A percentile compares a stretch with the other conserved stretches of the same genome.
These are phyloP conservation scores for Sthenelais limicola DNA, from an alignment of 2,888 invertebrate genomes.

Conservation along the genomic window DNA sequence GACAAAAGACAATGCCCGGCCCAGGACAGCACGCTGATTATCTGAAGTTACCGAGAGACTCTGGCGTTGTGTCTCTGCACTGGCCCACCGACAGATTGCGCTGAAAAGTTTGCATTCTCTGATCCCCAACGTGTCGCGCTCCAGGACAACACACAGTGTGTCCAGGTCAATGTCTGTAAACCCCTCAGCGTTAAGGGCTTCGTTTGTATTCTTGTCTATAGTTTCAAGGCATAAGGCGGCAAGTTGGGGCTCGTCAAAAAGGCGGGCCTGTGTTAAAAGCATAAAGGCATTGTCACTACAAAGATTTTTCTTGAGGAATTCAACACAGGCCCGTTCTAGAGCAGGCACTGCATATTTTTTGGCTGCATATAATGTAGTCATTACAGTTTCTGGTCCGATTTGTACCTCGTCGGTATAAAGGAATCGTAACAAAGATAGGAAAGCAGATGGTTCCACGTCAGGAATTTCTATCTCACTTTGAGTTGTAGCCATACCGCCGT, in stretches of 20 bases:
- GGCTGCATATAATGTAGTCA: constrained; percentile 88
- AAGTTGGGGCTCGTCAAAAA: constrained; percentile 87
- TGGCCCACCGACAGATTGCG: constrained; percentile 70
- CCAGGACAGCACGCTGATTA: constrained; percentile 81
- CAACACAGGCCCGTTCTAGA: constrained; percentile 86
- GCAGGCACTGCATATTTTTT: constrained; percentile 90
- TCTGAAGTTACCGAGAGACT: constrained; percentile 79
- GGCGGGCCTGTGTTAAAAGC: constrained; percentile 81
- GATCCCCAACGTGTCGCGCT: constrained; percentile 84
- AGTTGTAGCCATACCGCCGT: constrained; percentile 75
- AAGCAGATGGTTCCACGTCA: constrained; percentile 88
- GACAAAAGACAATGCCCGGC: constrained; percentile 81
- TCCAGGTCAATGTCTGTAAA: constrained; percentile 88
- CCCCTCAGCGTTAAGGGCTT: constrained; percentile 84
- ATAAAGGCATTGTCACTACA: constrained; percentile 88
- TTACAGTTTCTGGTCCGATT: constrained; percentile 88
- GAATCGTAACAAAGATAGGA: constrained; percentile 79
- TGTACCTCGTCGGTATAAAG: constrained; percentile 86
- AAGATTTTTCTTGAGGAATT: constrained; percentile 82
- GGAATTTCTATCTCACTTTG: constrained; percentile 81
- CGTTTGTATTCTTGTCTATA: constrained; percentile 87
- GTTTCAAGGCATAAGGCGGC: constrained; percentile 86
- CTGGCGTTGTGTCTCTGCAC: constrained; percentile 79
- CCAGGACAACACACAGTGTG: constrained; percentile 83
- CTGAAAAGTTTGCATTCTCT: constrained; percentile 85